Conservation (phyloP, 1,140 invertebrate genomes). For the Drosophila serrata region DNA sequence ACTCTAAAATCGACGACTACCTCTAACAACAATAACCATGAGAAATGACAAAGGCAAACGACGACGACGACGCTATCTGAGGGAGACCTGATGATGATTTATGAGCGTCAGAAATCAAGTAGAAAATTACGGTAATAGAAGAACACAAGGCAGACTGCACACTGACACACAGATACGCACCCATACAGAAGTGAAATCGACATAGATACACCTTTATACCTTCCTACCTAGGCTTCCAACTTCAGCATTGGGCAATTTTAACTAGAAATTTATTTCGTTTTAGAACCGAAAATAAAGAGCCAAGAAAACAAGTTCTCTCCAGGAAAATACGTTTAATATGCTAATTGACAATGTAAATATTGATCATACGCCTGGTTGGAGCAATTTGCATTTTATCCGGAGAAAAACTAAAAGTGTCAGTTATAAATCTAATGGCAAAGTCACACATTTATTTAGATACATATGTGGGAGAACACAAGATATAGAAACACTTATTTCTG, state of each 20-base stretch:
- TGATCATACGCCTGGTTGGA: slow-evolving; percentile 58
- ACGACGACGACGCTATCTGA: slow-evolving; percentile 66
- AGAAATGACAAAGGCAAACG: slow-evolving; percentile 50
- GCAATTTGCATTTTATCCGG: slow-evolving; percentile 70
- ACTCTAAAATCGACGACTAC: slow-evolving; percentile 69
- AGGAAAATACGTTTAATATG: slow-evolving; percentile 45
- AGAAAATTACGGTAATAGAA: slow-evolving; percentile 83
- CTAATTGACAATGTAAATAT: slow-evolving; percentile 74
- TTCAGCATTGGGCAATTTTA: slow-evolving; percentile 66
- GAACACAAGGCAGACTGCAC: slow-evolving; percentile 56
- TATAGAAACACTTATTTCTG: slow-evolving; percentile 34
- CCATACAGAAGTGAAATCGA: neutral
- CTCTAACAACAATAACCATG: slow-evolving; percentile 57
- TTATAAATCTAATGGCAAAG: slow-evolving; percentile 52
- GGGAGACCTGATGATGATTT: slow-evolving; percentile 82
- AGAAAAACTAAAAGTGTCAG: slow-evolving; percentile 73
- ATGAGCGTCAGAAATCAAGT: slow-evolving; percentile 84
- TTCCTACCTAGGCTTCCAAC: slow-evolving; percentile 31
- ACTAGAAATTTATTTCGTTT: slow-evolving; percentile 56
- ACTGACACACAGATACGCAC: neutral
- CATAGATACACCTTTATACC: slow-evolving; percentile 33
- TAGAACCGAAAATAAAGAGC: slow-evolving; percentile 11
- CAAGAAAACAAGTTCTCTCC: slow-evolving; percentile 5
- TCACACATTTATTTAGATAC: too few relatives aligned
- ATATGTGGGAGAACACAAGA: slow-evolving; percentile 1